Base-by-base conservation (phyloP, 1,140 invertebrate genomes). In the Druon quercuslanigerum region DNA sequence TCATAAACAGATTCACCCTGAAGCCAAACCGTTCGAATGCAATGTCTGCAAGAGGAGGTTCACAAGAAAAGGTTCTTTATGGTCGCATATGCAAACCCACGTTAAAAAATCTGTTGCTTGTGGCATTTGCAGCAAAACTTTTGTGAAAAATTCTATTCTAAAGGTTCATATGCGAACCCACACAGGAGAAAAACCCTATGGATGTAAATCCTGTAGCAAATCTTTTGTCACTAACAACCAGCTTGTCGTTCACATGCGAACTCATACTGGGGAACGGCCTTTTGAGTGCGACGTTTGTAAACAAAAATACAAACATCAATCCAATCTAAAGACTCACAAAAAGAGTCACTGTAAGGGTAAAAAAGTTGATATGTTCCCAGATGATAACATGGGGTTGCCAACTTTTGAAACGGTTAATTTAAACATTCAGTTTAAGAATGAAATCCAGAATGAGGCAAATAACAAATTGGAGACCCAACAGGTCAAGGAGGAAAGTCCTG, bases 221-320 rank as follows among this genome's bases (percentile, higher is more conserved):
- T 92, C 92, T 40, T 97, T 97, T 85, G 95, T 94, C 0, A 96
- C 96, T 71, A 92, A 92, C 16, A 93, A 92, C 19, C 93, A 93
- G 50, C 85, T 94, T 77, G 81, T 84, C 2, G 89, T 92, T 79
- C 86, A 91, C 80, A 50, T 82, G 72, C 78, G 90, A 5, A 90
- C 84, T n/a, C 91, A 92, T 72, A 90, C 91, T 1, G 90, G 89
- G 0, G 90, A 92, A 66, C 85, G 84, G 25, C 91, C 91, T 2
- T 92, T 89, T 72, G 82, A 84, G 14, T 92, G 91, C 72, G 79
- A 84, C n/a, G 86, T 93, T 14, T 94, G 94, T 82, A 85, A 92
- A 1, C 91, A 92, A 54, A 82, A 88, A 5, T 95, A 94, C 82
- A 92, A 92, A 0, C 94, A 94, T 79, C 87, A 91, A 20, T 92